Percentiles rank a stretch among this genome's conserved stretches.
These are phyloP conservation scores for Agelastica alni DNA, from an alignment of 2,888 invertebrate species.

Conservation along the genomic window DNA sequence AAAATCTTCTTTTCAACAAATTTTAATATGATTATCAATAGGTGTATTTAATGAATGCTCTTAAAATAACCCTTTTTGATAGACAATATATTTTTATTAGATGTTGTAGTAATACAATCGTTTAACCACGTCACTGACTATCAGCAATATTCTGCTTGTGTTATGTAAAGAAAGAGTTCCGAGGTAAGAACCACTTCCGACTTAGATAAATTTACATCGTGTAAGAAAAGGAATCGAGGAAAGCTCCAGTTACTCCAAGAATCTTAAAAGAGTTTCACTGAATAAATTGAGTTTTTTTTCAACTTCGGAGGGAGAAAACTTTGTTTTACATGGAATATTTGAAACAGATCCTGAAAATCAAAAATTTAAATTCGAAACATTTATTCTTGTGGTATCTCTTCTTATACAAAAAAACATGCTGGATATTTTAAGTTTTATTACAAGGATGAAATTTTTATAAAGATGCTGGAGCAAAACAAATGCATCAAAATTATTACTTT, in stretches of 20 bases:
- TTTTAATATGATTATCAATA: too few species aligned
- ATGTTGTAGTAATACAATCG: too few species aligned
- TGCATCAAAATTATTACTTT: too few species aligned
- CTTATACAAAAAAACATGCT: too few species aligned
- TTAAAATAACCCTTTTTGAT: background rate
- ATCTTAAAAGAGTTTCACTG: constrained; percentile 20
- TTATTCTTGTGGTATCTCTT: too few species aligned
- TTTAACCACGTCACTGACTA: constrained; percentile 16
- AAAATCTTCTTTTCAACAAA: too few species aligned
- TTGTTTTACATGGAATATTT: background rate
- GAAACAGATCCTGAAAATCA: background rate
- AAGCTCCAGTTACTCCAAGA: constrained; percentile 20
- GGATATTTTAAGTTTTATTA: too few species aligned
- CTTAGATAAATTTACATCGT: constrained; percentile 28
- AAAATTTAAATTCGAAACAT: background rate
- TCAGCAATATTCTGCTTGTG: constrained; percentile 34
- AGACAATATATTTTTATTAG: background rate
- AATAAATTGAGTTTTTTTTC: constrained; percentile 21
- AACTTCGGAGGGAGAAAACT: constrained; percentile 1
- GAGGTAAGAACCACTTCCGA: constrained; percentile 32
- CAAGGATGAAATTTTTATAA: too few species aligned
- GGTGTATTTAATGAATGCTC: too few species aligned
- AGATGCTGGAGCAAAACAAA: too few species aligned
- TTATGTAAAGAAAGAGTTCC: constrained; percentile 29
- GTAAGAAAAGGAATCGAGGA: constrained; percentile 24